Evolutionary conservation across 2,113 vertebrate species (phyloP), one percentile per base, ranked within the genome.

Genomic region (Athene noctua): DNA sequence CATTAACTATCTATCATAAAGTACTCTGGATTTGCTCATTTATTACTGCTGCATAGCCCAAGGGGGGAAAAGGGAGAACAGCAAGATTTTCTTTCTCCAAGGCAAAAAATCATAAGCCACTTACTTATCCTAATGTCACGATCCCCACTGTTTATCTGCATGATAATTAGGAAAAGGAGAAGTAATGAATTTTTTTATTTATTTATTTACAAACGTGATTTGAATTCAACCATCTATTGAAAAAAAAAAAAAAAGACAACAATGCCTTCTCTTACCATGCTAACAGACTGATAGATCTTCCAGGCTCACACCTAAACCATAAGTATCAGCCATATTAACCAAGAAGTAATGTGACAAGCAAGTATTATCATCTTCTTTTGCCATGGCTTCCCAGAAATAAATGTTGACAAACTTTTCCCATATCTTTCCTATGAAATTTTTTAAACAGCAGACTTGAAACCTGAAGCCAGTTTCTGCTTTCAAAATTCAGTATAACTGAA

Each of bases 61-160:
- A 97, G 95, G 97, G 83, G 75, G 96, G 4, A 47, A 82, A 59
- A 77, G 46, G 22, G 36, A 54, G 85, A 97, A 96, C 97, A 98
- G 97, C 95, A 95, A 96, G 98, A 96, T 40, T 82, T 96, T 96
- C 90, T 83, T 96, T 92, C 97, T 98, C 95, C 29, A 14, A 97
- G 96, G 97, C 94, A 98, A 97, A 97, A 46, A 98, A 97, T 96
- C 97, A 54, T 90, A 97, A 97, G 93, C 91, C 90, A 96, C 97
- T 98, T 97, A 95, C 96, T 98, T 97, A 95, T 95, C 96, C 92
- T 98, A 98, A 98, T 97, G 97, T 96, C 97, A 96, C 8, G 88
- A 98, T 96, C 96, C 98, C 98, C 94, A 97, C 97, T 98, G 98
- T 97, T 98, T 97, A 97, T 97, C 97, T 97, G 97, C 98, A 97